phyloP scores from a whole-genome alignment of 2,797 vertebrate genomes.

The Epinephelus awoara region DNA sequence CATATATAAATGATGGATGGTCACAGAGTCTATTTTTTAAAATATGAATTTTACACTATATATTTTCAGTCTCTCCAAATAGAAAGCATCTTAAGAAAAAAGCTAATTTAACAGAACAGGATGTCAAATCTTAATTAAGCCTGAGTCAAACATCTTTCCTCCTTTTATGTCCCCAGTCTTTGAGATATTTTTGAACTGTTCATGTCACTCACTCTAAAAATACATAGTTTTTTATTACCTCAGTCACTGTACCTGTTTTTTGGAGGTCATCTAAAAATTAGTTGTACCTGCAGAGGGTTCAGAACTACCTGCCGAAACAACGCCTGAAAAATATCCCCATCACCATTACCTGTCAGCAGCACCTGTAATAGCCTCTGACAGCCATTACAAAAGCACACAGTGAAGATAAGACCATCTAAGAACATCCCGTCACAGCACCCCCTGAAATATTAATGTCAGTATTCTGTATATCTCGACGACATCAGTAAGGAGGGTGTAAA shows the following conservation, averaged over 20 bases:
- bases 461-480: background rate
- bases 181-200: conserved; percentile 11
- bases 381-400: conserved; percentile 11
- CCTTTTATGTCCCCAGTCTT: background rate
- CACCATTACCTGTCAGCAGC: conserved; percentile 9
- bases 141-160: background rate
- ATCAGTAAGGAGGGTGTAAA: background rate
- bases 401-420: background rate
- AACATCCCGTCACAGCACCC: conserved; percentile 8
- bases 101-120: background rate
- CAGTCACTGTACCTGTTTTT: too few relatives aligned
- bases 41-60: background rate
- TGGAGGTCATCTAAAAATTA: conserved; percentile 14
- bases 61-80: background rate
- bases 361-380: conserved; percentile 26
- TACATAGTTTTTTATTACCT: too few relatives aligned
- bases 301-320: conserved; percentile 22
- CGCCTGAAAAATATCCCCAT: conserved; percentile 11
- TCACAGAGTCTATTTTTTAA: background rate
- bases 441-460: background rate
- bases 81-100: background rate
- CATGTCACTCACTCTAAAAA: background rate
- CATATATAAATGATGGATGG: conserved; percentile 28
- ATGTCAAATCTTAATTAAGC: conserved; percentile 5
- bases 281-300: conserved; percentile 9